Evolutionary conservation across 2,888 invertebrate genomes (phyloP).

Genomic region (Rapana venosa): DNA sequence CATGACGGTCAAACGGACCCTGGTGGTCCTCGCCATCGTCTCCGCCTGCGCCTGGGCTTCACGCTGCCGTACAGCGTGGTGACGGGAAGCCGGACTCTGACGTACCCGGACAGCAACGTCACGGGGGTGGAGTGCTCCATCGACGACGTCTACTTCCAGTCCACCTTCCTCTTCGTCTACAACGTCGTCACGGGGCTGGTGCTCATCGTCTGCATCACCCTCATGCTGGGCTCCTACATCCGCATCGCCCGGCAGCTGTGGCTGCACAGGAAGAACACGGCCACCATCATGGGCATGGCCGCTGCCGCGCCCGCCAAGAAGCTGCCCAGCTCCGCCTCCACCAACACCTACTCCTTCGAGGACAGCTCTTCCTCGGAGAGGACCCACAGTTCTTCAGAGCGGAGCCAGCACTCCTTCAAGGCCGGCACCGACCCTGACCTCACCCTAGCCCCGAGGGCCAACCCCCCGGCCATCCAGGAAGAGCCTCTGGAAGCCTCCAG

Average conservation of each 20-base stretch:
- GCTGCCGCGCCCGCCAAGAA: too few species aligned
- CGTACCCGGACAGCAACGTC: background rate
- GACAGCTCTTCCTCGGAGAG: too few species aligned
- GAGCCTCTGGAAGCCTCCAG: too few species aligned
- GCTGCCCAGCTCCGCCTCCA: too few species aligned
- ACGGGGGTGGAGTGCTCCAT: conserved; percentile 28
- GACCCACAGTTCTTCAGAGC: too few species aligned
- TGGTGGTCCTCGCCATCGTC: background rate
- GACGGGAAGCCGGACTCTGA: background rate
- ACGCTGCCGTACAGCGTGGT: conserved; percentile 15
- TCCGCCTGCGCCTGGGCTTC: conserved; percentile 1
- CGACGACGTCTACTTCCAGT: background rate
- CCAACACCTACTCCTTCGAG: too few species aligned
- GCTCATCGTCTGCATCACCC: background rate
- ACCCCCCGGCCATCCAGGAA: too few species aligned
- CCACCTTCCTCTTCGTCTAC: conserved; percentile 23
- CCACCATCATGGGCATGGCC: background rate
- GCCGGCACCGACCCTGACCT: too few species aligned
- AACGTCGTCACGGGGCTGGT: background rate
- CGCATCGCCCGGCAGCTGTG: conserved; percentile 20
- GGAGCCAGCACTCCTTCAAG: too few species aligned
- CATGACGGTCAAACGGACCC: background rate
- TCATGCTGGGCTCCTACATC: conserved; percentile 20
- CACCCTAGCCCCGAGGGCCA: too few species aligned
- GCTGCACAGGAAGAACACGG: conserved; percentile 26